Base-by-base conservation (phyloP, 2,797 vertebrate species). In the Coregonus suidteri region DNA sequence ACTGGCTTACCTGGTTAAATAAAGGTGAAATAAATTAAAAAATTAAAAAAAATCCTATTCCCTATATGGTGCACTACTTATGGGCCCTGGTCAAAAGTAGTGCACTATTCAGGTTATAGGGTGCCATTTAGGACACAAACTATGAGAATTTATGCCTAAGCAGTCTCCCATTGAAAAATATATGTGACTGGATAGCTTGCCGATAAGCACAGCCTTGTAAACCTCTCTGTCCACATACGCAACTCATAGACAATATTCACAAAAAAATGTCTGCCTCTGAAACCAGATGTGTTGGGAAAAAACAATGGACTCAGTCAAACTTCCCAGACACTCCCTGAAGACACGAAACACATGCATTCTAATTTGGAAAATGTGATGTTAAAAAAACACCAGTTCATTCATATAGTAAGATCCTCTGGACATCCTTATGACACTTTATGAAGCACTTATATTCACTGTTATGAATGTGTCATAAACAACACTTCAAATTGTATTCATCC, bases 311-410 rank as follows among this genome's bases (percentile, higher is more conserved):
- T 41, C 37, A n/a, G 16, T 73, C 76, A 82, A 76, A 84, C 84
- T 84, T 81, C 82, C 74, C 16, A 76, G 77, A 83, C 76, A 66
- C 35, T 25, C 18, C 13, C n/a, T 16, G 64, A 18, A 25, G 30
- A 4, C 6, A 67, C 13, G 67, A 75, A 59, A 31, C 75, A 77
- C 70, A 75, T 66, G 9, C 83, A 83, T 68, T 83, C 65, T 75
- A 62, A 83, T 85, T 87, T 84, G 59, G 81, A 77, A 79, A 71
- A 79, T 80, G 76, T 81, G 76, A 81, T 82, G 41, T 47, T 47
- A 75, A 77, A 51, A 16, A 16, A 83, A 72, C 6, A 71, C 16
- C 16, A 0, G 2, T 53, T 82, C 67, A 73, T 52, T 77, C 9
- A 47, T 47, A 47, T 47, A 11, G 41, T 47, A 47, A 47, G n/a